Evolutionary conservation across 1,140 invertebrate genomes (phyloP).

Genomic region (Bombus terrestris): DNA sequence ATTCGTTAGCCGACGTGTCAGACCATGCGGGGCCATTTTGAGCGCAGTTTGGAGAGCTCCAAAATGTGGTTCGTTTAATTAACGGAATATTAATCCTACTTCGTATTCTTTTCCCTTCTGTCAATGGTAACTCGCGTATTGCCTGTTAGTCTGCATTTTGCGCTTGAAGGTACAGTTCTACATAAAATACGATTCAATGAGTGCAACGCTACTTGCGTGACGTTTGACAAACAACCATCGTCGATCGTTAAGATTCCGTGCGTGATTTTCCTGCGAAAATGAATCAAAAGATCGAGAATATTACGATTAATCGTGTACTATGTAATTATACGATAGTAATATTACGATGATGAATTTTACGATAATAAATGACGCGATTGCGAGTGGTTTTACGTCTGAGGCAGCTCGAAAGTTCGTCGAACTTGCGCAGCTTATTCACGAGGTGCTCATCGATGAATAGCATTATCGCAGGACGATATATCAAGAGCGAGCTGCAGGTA

Average conservation of each 20-base stretch:
- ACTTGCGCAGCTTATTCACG: slow-evolving; percentile 30
- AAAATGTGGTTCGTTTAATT: slow-evolving; percentile 62
- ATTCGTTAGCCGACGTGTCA: slow-evolving; percentile 28
- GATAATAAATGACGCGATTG: background rate
- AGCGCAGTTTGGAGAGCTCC: background rate
- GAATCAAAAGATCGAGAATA: background rate
- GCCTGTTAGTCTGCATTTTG: slow-evolving; percentile 70
- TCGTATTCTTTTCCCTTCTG: background rate
- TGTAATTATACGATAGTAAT: no score
- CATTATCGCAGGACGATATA: slow-evolving; percentile 42
- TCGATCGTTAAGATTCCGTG: background rate
- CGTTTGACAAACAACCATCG: background rate
- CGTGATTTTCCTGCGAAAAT: background rate
- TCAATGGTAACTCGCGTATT: slow-evolving; percentile 62
- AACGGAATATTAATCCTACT: slow-evolving; percentile 69
- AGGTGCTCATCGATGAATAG: slow-evolving; percentile 34
- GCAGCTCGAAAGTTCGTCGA: background rate
- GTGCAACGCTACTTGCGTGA: background rate
- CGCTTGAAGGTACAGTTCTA: slow-evolving; percentile 42
- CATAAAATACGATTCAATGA: background rate
- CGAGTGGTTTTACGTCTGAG: background rate
- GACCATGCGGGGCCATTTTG: background rate
- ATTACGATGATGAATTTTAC: background rate
- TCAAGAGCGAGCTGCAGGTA: slow-evolving; percentile 11
- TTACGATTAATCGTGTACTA: background rate